Base-by-base conservation (phyloP, 2,888 invertebrate genomes). In the Nezara viridula region DNA sequence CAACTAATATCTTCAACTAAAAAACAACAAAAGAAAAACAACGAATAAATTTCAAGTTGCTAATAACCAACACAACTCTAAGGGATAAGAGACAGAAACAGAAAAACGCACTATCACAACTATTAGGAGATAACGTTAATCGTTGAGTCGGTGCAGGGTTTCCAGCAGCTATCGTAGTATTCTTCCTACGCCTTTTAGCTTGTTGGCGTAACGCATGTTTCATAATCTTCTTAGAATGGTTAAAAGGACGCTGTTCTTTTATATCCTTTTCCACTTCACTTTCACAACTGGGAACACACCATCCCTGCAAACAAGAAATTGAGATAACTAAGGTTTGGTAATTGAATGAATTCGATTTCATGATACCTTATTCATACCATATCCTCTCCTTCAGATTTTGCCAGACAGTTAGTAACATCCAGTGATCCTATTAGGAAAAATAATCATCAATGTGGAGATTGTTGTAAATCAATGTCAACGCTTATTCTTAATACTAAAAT, bases 101-200 rank as follows among this genome's bases (percentile, higher is more conserved):
- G 44, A 44, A 50, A 19, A n/a, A 89, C 91, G 90, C 87, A 91
- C 91, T 88, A 73, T 91, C 91, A 89, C 91, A 90, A 50, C 89
- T 89, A 60, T 90, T 91, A 24, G 91, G 91, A 60, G 91, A 90
- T 49, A 90, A 86, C 21, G 88, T 96, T 91, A 97, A 96, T 92
- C 97, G 94, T 90, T 97, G 95, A 93, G 91, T 94, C 93, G 93
- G 95, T 93, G 94, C 94, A 93, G 93, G 95, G 93, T 91, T 91
- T 24, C 91, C 91, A 86, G 95, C 94, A 44, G 95, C 95, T 91
- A 95, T 95, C 50, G 95, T 95, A 85, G 96, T 96, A 93, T 97
- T 97, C 94, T 97, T 97, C 92, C 96, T 95, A 92, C 96, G 94
- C 91, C 96, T 94, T 92, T 96, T 96, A 49, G 96, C 96, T 93